A percentile compares a stretch with the other conserved stretches of the same genome.
Conservation (phyloP, 1,140 invertebrate genomes). For the Vanessa tameamea region DNA sequence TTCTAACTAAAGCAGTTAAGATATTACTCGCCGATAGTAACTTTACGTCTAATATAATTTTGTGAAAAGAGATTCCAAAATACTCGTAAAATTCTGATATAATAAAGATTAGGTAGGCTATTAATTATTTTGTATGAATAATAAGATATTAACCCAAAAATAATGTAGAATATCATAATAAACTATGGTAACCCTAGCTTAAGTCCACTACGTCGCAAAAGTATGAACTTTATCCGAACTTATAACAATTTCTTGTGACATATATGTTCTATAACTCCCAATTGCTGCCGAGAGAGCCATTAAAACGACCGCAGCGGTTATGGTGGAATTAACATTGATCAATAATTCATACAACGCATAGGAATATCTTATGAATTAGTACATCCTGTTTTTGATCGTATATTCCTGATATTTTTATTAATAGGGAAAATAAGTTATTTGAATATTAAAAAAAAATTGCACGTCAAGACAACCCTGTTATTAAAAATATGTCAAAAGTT, state of each 20-base stretch:
- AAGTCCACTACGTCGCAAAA: neutral
- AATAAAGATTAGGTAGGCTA: too few species aligned
- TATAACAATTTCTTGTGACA: conserved; percentile 16
- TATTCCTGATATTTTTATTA: neutral
- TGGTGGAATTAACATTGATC: conserved; percentile 20
- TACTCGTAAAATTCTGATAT: too few species aligned
- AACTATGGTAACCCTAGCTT: neutral
- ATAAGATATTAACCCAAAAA: too few species aligned
- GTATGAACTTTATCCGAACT: conserved; percentile 16
- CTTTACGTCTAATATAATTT: too few species aligned
- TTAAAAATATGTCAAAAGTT: too few species aligned
- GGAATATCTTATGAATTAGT: conserved; percentile 17
- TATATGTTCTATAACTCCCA: conserved; percentile 24
- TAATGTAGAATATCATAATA: too few species aligned
- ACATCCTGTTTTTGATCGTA: conserved; percentile 2
- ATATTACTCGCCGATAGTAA: too few species aligned
- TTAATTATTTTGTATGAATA: too few species aligned
- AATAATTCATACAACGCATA: conserved; percentile 17
- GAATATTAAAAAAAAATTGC: too few species aligned
- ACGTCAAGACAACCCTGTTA: too few species aligned
- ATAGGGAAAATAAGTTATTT: neutral
- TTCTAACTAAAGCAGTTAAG: too few species aligned
- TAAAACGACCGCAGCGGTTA: conserved; percentile 16
- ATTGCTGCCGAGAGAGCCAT: conserved; percentile 23
- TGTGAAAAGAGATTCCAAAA: too few species aligned